Percentiles rank a stretch among this genome's conserved stretches.
phyloP scores from a whole-genome alignment of 1,140 invertebrate genomes.

The Penaeus japonicus region DNA sequence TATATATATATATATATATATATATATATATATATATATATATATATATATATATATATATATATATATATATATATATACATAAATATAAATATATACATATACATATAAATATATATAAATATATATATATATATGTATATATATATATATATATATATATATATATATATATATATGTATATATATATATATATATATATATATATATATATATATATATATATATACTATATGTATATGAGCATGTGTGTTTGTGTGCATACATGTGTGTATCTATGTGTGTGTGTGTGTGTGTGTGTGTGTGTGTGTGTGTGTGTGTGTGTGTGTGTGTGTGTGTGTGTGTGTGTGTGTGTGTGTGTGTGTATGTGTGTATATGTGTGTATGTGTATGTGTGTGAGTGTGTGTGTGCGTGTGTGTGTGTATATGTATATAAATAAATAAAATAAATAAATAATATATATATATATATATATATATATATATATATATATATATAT shows the following conservation, averaged over 20 bases:
- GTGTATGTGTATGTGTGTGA: background rate
- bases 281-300: background rate
- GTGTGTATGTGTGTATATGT: background rate
- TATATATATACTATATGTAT: background rate
- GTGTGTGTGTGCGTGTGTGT: background rate
- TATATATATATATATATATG: slow-evolving; percentile 4
- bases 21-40: background rate
- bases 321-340: background rate
- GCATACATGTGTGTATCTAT: background rate
- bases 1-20: background rate
- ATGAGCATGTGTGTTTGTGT: background rate
- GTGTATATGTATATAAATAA: too few relatives aligned
- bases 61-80: background rate
- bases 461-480: too few relatives aligned
- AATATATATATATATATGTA: background rate
- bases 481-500: too few relatives aligned
- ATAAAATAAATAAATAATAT: too few relatives aligned
- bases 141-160: background rate
- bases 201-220: background rate
- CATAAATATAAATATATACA: background rate
- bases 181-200: background rate
- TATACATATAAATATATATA: background rate
- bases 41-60: background rate
- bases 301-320: background rate
- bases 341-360: background rate